A percentile compares a stretch with the other conserved stretches of the same genome.
Conservation (phyloP, 2,113 vertebrate species). For the Cochlearius cochlearius region DNA sequence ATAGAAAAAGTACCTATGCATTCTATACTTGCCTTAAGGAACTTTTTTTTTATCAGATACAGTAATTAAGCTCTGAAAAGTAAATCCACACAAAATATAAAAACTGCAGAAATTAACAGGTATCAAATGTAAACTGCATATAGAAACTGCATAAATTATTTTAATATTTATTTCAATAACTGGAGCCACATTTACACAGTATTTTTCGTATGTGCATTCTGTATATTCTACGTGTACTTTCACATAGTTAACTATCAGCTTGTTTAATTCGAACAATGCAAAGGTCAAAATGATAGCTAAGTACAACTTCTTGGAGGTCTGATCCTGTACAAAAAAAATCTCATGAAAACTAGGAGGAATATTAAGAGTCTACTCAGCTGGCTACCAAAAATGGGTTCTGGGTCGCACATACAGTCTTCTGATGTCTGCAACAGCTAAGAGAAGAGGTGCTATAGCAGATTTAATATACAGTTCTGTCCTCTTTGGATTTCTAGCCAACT, state of each 20-base stretch:
- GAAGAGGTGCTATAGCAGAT: neutral
- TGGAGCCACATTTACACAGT: neutral
- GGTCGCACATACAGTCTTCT: neutral
- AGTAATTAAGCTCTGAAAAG: neutral
- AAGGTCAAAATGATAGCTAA: neutral
- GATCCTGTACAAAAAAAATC: neutral
- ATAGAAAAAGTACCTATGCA: neutral
- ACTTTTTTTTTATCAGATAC: neutral
- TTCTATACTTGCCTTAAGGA: neutral
- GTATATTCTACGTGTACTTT: neutral
- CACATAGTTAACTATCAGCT: neutral
- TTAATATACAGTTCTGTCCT: neutral
- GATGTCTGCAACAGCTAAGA: neutral
- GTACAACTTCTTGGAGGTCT: neutral
- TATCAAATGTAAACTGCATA: neutral
- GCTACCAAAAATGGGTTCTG: neutral
- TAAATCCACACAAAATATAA: neutral
- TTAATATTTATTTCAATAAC: neutral
- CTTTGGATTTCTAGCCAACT: conserved; percentile 3
- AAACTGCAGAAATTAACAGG: neutral
- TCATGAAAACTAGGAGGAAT: neutral
- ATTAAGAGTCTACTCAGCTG: neutral
- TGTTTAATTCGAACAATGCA: neutral
- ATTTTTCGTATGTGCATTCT: neutral
- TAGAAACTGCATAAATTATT: neutral